A percentile compares a stretch with the other conserved stretches of the same genome.
These are phyloP conservation scores for Vultur gryphus DNA, from an alignment of 2,797 vertebrate genomes.

Conservation along the genomic window DNA sequence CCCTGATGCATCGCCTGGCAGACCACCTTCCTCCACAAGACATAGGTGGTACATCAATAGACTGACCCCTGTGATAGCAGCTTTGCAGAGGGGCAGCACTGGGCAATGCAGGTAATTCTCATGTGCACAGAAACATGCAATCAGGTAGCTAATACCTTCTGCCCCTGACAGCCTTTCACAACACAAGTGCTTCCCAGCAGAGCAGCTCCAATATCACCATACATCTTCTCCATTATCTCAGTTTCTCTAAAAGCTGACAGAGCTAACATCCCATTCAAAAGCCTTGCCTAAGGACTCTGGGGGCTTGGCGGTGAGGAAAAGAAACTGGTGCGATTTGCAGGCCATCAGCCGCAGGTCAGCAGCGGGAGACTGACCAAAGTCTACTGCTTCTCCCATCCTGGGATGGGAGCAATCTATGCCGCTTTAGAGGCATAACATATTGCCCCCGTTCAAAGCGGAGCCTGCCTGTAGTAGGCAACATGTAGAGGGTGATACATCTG, in stretches of 20 bases:
- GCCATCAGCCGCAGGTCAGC: neutral
- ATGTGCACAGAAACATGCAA: neutral
- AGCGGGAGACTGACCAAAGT: neutral
- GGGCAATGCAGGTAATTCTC: neutral
- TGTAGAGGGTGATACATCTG: neutral
- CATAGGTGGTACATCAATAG: fast-evolving
- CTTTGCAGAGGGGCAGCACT: neutral
- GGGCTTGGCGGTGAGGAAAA: neutral
- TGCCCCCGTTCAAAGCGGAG: neutral
- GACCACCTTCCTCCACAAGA: neutral
- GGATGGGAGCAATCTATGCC: neutral
- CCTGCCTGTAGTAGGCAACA: neutral
- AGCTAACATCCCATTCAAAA: neutral
- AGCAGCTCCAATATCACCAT: neutral
- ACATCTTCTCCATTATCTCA: neutral
- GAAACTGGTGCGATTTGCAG: neutral
- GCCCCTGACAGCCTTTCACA: neutral
- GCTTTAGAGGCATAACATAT: neutral
- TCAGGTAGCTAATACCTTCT: neutral
- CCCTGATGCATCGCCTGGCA: neutral
- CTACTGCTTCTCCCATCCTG: neutral
- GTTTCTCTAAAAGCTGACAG: neutral
- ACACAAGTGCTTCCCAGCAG: neutral
- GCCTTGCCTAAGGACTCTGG: neutral
- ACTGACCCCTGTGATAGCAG: neutral